Evolutionary conservation across 1,140 invertebrate species (phyloP).

Genomic region (Nephila pilipes): DNA sequence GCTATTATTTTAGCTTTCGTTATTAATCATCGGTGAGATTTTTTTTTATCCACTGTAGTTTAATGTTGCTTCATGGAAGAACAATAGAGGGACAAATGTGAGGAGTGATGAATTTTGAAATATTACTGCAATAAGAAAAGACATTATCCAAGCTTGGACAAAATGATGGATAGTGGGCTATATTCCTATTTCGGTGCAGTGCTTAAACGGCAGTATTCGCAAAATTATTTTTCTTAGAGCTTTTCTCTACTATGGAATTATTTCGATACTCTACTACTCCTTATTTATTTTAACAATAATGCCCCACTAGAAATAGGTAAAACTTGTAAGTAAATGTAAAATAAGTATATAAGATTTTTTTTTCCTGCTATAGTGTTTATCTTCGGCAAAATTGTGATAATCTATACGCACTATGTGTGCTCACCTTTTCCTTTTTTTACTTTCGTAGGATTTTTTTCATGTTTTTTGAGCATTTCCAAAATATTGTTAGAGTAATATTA

Average conservation of each 20-base stretch:
- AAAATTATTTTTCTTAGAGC: neutral
- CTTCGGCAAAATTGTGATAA: too few relatives aligned
- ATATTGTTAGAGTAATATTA: too few relatives aligned
- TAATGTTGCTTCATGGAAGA: conserved; percentile 31
- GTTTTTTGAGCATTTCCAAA: too few relatives aligned
- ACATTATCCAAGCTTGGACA: conserved; percentile 55
- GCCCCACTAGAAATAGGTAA: neutral
- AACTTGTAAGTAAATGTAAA: too few relatives aligned
- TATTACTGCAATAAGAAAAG: conserved; percentile 73
- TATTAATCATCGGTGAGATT: conserved; percentile 59
- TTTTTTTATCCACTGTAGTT: neutral
- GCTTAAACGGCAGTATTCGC: neutral
- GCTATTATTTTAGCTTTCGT: conserved; percentile 67
- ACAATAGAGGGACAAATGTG: conserved; percentile 57
- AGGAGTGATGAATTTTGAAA: conserved; percentile 73
- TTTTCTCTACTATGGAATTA: too few relatives aligned
- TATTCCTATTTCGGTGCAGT: conserved; percentile 28
- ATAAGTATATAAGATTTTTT: too few relatives aligned
- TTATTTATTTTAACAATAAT: neutral
- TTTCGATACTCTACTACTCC: too few relatives aligned
- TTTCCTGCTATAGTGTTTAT: too few relatives aligned
- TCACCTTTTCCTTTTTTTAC: too few relatives aligned
- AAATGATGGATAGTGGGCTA: conserved; percentile 59
- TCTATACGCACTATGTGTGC: too few relatives aligned
- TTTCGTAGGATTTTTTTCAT: too few relatives aligned